Percentiles rank a stretch among this genome's conserved stretches.
These are phyloP conservation scores for Falco peregrinus DNA, from an alignment of 2,797 vertebrate genomes.

Conservation along the genomic window DNA sequence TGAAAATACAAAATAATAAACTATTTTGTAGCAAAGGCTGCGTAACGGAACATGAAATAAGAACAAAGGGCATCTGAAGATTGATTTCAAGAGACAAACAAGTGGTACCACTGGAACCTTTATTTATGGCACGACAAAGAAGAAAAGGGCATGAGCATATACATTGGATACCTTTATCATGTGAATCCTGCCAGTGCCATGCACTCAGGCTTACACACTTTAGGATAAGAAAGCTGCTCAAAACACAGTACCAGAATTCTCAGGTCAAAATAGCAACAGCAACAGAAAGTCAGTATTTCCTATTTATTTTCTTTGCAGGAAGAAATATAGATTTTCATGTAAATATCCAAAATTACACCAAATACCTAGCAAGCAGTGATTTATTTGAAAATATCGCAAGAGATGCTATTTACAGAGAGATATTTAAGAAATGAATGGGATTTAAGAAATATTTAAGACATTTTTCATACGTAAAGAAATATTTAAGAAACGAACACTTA, in stretches of 20 bases:
- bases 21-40: background rate
- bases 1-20: background rate
- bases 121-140: background rate
- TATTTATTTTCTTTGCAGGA: background rate
- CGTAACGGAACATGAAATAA: background rate
- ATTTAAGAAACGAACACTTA: background rate
- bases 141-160: background rate
- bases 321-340: background rate
- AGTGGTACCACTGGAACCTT: background rate
- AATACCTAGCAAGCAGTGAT: background rate
- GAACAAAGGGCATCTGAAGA: background rate
- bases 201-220: background rate
- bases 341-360: background rate
- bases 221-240: background rate
- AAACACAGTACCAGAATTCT: background rate
- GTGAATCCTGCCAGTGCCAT: background rate
- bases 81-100: background rate
- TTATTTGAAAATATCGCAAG: background rate
- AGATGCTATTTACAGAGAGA: background rate
- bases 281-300: background rate
- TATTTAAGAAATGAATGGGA: background rate
- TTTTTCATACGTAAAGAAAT: background rate
- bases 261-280: background rate
- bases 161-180: background rate
- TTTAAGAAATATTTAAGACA: too few species aligned